These are phyloP conservation scores for Atethmia centrago DNA, from an alignment of 2,888 invertebrate genomes.

Conservation along the genomic window DNA sequence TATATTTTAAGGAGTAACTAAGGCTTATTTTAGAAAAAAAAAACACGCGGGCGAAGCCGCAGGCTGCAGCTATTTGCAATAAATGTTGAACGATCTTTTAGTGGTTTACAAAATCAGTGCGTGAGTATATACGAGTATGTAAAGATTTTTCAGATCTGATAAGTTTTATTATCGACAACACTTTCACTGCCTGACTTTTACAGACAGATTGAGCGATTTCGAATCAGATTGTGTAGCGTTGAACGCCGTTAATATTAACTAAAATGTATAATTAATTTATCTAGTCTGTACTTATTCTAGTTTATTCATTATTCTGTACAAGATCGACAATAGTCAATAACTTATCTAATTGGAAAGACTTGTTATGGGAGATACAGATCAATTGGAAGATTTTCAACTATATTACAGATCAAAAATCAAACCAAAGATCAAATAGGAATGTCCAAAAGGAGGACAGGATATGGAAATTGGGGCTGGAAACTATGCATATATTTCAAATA, in stretches of 20 bases:
- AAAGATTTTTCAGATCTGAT: conserved; percentile 7
- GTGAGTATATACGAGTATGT: background rate
- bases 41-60: too few relatives aligned
- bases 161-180: background rate
- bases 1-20: too few relatives aligned
- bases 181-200: background rate
- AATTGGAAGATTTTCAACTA: conserved; percentile 1
- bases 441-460: background rate
- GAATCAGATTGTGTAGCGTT: conserved; percentile 22
- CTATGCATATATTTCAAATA: background rate
- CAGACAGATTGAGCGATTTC: conserved; percentile 3
- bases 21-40: too few relatives aligned
- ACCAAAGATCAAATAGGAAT: conserved; percentile 18
- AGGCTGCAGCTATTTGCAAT: background rate
- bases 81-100: too few relatives aligned
- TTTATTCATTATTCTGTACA: conserved; percentile 47
- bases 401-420: background rate
- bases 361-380: conserved; percentile 15
- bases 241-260: conserved; percentile 10
- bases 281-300: conserved; percentile 34
- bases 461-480: background rate
- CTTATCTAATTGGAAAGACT: conserved; percentile 36
- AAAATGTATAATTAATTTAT: conserved; percentile 24
- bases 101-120: background rate
- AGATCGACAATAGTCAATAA: conserved; percentile 43